Evolutionary conservation across 2,888 invertebrate species (phyloP), one percentile per base, ranked within the genome.

Genomic region (Pseudolycoriella hygida): DNA sequence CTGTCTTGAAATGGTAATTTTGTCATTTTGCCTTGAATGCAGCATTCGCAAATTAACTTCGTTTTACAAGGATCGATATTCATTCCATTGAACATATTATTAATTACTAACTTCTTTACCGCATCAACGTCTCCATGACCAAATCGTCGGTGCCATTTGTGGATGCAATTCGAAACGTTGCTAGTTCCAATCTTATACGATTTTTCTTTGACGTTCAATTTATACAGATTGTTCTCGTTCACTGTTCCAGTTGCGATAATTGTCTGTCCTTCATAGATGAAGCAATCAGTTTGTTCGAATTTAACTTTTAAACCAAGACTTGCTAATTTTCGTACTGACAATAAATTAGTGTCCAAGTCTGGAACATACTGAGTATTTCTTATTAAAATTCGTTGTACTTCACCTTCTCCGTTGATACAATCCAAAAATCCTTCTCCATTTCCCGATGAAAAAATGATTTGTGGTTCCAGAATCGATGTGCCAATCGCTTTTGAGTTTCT

Each of bases 321-420:
- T 1, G 42, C 18, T 17, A 52, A 25, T 10, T 17, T 18, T n/a
- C 45, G 40, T 2, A 47, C 46, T 10, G 49, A 49, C 10, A 50
- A 14, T 12, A 52, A 32, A 44, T 50, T 53, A 3, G 48, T 46
- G 17, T 47, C 45, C 15, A 50, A 15, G 19, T 46, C 46, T 4
- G 53, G 50, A 6, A 46, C 50, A 46, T 45, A 38, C 17, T 43
- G 32, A 11, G 50, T 49, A 32, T 53, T 48, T 39, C 30, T 47
- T n/a, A 44, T 25, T 25, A 25, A 25, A 25, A 25, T 25, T 25
- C 8, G 25, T 8, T 25, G 25, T 6, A 6, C 8, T 25, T 8
- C 25, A 25, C 25, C 25, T 25, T 25, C 8, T 25, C 8, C 25
- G 8, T 25, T 25, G 5, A 25, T 25, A 8, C 25, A 25, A 25